These are phyloP conservation scores for Crotalus tigris DNA, from an alignment of 2,113 vertebrate genomes.

Conservation along the genomic window DNA sequence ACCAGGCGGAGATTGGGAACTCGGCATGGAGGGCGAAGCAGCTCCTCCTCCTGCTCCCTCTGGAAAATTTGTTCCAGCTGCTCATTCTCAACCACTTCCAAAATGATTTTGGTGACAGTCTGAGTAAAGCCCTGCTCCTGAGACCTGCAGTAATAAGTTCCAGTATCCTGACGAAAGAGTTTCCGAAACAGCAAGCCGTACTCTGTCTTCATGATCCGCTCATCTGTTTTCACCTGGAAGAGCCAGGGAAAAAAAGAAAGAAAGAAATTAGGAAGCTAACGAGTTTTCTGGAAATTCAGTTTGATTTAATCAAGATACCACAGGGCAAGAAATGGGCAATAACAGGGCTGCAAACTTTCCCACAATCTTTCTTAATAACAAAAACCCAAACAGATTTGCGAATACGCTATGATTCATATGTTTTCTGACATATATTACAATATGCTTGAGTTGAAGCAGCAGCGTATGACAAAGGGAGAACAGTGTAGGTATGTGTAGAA, in stretches of 20 bases:
- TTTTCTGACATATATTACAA: neutral
- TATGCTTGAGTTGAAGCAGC: neutral
- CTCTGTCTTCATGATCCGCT: slow-evolving; percentile 81
- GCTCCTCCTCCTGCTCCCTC: slow-evolving; percentile 45
- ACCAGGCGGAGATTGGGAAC: slow-evolving; percentile 24
- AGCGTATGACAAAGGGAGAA: neutral
- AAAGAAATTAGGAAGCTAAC: neutral
- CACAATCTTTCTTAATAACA: neutral
- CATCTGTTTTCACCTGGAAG: slow-evolving; percentile 83
- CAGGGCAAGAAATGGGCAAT: neutral
- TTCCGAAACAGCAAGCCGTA: slow-evolving; percentile 86
- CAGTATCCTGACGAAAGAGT: slow-evolving; percentile 78
- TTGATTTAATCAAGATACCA: neutral
- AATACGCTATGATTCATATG: neutral
- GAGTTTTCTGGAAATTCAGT: neutral
- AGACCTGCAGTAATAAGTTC: slow-evolving; percentile 82
- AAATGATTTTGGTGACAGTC: slow-evolving; percentile 73
- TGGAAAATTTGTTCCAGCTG: slow-evolving; percentile 75
- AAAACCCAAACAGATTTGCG: neutral
- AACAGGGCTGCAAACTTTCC: too few species aligned
- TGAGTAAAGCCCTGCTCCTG: slow-evolving; percentile 87
- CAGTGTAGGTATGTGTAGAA: neutral
- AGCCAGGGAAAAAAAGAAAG: neutral
- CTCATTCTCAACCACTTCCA: slow-evolving; percentile 80
- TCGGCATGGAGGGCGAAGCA: slow-evolving; percentile 33